A percentile compares a stretch with the other conserved stretches of the same genome.
phyloP scores from a whole-genome alignment of 2,113 vertebrate genomes.

The Sinosuthora webbiana region DNA sequence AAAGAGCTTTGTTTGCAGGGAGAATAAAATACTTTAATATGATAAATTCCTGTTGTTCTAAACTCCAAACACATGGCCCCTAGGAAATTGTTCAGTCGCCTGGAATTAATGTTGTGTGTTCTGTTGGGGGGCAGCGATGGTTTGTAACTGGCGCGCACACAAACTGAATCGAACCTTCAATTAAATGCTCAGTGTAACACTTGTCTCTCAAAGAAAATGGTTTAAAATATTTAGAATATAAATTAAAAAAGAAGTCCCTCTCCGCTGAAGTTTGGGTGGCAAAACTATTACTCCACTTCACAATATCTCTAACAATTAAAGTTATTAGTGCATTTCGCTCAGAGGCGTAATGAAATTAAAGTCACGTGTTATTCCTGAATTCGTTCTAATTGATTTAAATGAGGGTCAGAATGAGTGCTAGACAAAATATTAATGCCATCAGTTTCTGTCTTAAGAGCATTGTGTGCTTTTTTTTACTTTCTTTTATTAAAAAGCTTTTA shows the following conservation, averaged over 20 bases:
- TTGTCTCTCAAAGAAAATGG: neutral
- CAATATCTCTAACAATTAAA: neutral
- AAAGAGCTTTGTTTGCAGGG: conserved; percentile 17
- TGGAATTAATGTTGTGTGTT: conserved; percentile 33
- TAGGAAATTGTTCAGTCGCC: conserved; percentile 46
- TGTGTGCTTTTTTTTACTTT: neutral
- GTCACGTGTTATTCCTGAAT: conserved; percentile 1
- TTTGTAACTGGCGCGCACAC: conserved; percentile 1
- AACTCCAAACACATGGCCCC: conserved; percentile 43
- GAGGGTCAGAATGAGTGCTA: conserved; percentile 13
- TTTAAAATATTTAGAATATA: neutral
- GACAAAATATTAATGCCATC: neutral
- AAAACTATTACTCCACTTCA: neutral
- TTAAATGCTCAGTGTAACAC: neutral
- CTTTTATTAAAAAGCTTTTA: neutral
- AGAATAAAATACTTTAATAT: conserved; percentile 11
- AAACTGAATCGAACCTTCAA: neutral
- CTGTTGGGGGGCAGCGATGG: neutral
- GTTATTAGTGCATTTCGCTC: conserved; percentile 41
- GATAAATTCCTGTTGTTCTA: conserved; percentile 18
- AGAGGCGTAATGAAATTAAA: conserved; percentile 24
- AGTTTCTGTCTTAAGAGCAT: neutral
- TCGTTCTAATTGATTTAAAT: conserved; percentile 53
- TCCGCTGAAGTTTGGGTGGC: neutral
- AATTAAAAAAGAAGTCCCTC: neutral